These are phyloP conservation scores for Cosmia trapezina DNA, from an alignment of 2,888 invertebrate genomes.

Conservation along the genomic window DNA sequence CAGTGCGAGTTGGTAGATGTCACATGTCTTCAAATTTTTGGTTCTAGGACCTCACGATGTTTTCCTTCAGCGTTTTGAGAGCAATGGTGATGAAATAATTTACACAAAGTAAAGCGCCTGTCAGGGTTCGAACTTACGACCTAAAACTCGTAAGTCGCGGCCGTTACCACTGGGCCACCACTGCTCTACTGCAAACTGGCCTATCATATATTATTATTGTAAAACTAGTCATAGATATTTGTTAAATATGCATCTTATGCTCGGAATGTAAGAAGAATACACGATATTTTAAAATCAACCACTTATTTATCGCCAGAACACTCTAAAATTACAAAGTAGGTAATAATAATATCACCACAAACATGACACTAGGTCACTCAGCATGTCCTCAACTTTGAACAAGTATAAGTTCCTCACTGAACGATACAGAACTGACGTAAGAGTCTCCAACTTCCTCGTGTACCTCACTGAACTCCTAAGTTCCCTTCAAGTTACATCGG, in stretches of 20 bases:
- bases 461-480: conserved; percentile 40
- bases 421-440: conserved; percentile 40
- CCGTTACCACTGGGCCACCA: no score
- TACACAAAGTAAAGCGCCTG: no score
- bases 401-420: conserved; percentile 33
- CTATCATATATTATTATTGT: no score
- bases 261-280: not conserved
- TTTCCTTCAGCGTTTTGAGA: no score
- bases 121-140: no score
- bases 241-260: not conserved
- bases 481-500: conserved; percentile 58
- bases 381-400: conserved; percentile 31
- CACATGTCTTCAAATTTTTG: no score
- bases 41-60: no score
- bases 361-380: conserved; percentile 31
- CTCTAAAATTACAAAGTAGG: not conserved
- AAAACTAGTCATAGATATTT: not conserved
- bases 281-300: not conserved
- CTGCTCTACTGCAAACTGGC: no score
- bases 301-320: not conserved
- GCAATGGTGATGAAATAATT: no score
- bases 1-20: no score
- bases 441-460: conserved; percentile 41
- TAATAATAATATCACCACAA: conserved; percentile 1
- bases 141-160: no score